These are phyloP conservation scores for Synergus itoensis DNA, from an alignment of 2,888 invertebrate species.

Conservation along the genomic window DNA sequence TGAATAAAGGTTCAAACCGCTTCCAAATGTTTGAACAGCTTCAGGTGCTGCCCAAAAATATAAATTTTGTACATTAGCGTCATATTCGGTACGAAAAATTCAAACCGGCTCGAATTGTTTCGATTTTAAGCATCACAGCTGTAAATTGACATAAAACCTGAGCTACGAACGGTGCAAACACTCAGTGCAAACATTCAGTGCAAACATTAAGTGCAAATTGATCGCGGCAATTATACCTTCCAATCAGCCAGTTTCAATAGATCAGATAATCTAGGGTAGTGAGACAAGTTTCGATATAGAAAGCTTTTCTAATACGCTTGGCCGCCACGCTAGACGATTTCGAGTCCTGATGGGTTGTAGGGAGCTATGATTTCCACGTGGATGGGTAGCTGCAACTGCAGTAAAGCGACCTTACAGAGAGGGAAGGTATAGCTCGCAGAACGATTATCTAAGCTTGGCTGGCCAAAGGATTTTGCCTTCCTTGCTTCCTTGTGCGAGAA, in stretches of 20 bases:
- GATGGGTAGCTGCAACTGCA: conserved; percentile 71
- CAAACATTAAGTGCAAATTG: not conserved
- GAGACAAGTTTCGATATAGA: conserved; percentile 50
- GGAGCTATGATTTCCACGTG: conserved; percentile 74
- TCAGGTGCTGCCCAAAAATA: no score
- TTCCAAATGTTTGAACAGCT: no score
- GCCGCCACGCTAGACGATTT: conserved; percentile 70
- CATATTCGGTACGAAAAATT: no score
- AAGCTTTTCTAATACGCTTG: conserved; percentile 55
- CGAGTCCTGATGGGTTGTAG: conserved; percentile 69
- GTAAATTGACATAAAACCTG: no score
- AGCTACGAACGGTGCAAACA: not conserved
- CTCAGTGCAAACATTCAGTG: not conserved
- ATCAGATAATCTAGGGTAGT: conserved; percentile 42
- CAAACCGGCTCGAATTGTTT: no score
- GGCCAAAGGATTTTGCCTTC: conserved; percentile 74
- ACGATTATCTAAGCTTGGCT: conserved; percentile 75
- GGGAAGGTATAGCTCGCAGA: conserved; percentile 63
- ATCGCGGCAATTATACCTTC: conserved; percentile 43
- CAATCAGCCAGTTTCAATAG: conserved; percentile 56
- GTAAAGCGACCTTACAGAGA: conserved; percentile 61
- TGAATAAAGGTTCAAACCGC: no score
- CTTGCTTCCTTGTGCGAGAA: conserved; percentile 51
- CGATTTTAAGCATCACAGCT: no score
- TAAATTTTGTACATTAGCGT: no score